These are phyloP conservation scores for Meriones unguiculatus DNA, from an alignment of 2,113 vertebrate species.

Conservation along the genomic window DNA sequence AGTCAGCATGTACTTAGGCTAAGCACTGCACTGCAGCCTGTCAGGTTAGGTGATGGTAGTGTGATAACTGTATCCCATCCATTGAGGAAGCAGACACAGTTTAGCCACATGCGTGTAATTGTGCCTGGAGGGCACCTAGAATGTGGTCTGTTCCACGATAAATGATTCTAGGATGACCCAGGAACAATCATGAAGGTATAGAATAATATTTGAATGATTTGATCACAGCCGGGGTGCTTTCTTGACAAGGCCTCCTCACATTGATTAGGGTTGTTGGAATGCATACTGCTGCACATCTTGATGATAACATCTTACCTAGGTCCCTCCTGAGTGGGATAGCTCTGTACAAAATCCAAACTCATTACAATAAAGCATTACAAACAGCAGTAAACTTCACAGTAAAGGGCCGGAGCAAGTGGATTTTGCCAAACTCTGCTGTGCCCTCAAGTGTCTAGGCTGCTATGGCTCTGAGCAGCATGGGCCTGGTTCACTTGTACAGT, in stretches of 20 bases:
- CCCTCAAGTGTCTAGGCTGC: fast-evolving
- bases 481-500: background rate
- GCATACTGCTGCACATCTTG: background rate
- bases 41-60: background rate
- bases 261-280: background rate
- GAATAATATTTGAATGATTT: background rate
- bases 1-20: background rate
- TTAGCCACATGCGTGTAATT: background rate
- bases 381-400: background rate
- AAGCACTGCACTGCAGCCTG: background rate
- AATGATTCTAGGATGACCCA: background rate
- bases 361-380: background rate
- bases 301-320: background rate
- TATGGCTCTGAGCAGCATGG: background rate
- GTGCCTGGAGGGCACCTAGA: background rate
- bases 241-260: background rate
- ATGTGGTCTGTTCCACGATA: background rate
- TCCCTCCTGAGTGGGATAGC: background rate
- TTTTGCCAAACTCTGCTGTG: slow-evolving; percentile 2
- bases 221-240: background rate
- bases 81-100: background rate
- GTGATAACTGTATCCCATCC: background rate
- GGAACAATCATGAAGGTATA: background rate
- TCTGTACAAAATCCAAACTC: slow-evolving; percentile 9
- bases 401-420: background rate